Evolutionary conservation across 2,797 vertebrate genomes (phyloP).

Genomic region (Lithobates sylvaticus): DNA sequence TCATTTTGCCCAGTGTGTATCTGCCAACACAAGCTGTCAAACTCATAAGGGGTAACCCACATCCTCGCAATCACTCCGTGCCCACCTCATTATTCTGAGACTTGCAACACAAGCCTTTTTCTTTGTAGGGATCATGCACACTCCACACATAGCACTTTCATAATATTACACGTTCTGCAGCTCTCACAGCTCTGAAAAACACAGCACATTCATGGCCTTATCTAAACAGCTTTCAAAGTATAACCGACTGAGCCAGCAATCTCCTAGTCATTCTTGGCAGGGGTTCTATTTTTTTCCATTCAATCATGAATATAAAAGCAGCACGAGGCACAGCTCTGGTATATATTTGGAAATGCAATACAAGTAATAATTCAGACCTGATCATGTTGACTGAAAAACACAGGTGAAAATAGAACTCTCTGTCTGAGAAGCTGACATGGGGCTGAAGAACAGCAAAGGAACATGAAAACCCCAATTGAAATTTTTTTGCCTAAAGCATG

Average conservation of each 20-base stretch:
- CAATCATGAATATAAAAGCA: conserved; percentile 35
- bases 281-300: conserved; percentile 51
- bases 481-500: neutral
- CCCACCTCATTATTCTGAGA: conserved; percentile 57
- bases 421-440: neutral
- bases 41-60: conserved; percentile 52
- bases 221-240: conserved; percentile 52
- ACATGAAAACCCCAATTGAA: too few relatives aligned
- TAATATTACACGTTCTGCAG: conserved; percentile 56
- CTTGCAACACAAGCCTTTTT: conserved; percentile 42
- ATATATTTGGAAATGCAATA: conserved; percentile 60
- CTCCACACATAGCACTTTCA: conserved; percentile 53
- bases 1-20: conserved; percentile 16
- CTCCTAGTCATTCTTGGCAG: conserved; percentile 44
- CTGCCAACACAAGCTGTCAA: conserved; percentile 55
- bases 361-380: conserved; percentile 54
- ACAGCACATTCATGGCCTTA: conserved; percentile 54
- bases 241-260: conserved; percentile 27
- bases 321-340: conserved; percentile 38
- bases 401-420: conserved; percentile 14
- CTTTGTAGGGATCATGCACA: conserved; percentile 47
- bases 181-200: conserved; percentile 43
- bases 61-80: conserved; percentile 48
- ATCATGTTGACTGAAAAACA: conserved; percentile 20
- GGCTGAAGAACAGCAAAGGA: neutral